Conservation (phyloP, 1,140 invertebrate species). For the Globodera ellingtonae region DNA sequence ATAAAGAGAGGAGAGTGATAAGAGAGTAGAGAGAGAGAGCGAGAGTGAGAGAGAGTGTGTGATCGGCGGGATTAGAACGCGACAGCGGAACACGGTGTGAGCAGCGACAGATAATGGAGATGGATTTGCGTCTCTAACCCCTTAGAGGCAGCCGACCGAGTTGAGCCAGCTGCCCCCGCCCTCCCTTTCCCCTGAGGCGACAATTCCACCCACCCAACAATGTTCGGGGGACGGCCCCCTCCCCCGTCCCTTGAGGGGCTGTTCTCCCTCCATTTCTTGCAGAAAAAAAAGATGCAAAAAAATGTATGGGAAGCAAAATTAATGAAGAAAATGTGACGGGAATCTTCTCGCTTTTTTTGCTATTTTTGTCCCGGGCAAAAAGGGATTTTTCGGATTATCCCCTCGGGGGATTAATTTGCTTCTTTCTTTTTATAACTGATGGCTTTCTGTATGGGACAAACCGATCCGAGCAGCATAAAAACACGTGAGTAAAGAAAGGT, state of each 20-base stretch:
- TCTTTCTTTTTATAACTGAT: no score
- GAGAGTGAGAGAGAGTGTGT: neutral
- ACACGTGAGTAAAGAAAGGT: neutral
- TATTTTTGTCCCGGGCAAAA: neutral
- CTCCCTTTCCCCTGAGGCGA: no score
- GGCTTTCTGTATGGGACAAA: no score
- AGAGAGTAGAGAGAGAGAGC: neutral
- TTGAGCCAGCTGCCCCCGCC: neutral
- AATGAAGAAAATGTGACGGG: constrained; percentile 3
- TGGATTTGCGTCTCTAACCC: no score
- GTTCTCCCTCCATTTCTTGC: neutral
- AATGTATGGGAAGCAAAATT: neutral
- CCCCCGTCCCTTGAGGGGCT: neutral
- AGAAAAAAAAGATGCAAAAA: constrained; percentile 5
- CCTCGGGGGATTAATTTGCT: no score
- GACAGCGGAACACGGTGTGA: neutral
- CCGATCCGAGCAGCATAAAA: no score
- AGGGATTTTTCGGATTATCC: neutral
- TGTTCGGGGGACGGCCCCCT: neutral
- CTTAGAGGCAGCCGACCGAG: neutral
- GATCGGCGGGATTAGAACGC: neutral
- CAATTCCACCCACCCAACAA: no score
- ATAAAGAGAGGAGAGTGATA: no score
- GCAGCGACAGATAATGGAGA: neutral
- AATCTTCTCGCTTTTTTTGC: neutral